phyloP scores from a whole-genome alignment of 2,888 invertebrate genomes.

The Ariolimax columbianus region DNA sequence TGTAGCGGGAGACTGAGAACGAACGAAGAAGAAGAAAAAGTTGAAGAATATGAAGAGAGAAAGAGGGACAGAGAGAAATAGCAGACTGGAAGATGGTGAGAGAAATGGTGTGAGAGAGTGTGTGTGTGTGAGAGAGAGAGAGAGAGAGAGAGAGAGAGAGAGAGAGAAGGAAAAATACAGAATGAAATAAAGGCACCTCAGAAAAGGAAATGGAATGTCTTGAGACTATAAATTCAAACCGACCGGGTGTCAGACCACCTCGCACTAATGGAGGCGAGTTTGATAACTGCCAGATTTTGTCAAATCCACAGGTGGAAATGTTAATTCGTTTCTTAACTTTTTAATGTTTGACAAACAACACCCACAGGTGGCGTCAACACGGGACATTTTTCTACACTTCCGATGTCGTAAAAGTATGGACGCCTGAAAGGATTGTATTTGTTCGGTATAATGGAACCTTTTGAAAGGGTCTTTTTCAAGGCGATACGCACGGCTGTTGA shows the following conservation, averaged over 20 bases:
- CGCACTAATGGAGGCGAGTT: neutral
- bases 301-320: neutral
- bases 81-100: no score
- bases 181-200: no score
- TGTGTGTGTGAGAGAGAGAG: no score
- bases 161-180: no score
- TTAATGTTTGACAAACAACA: conserved; percentile 13
- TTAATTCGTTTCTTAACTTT: conserved; percentile 14
- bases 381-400: neutral
- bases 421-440: conserved; percentile 8
- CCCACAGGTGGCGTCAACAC: conserved; percentile 28
- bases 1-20: no score
- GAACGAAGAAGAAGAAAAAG: no score
- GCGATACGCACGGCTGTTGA: neutral
- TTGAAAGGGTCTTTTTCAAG: conserved; percentile 6
- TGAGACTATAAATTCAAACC: no score
- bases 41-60: no score
- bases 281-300: neutral
- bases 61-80: no score
- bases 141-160: no score
- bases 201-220: no score
- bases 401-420: neutral
- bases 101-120: no score
- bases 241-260: neutral
- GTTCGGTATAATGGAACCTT: neutral